phyloP scores from a whole-genome alignment of 2,888 invertebrate species.

The Drosophila histrio region DNA sequence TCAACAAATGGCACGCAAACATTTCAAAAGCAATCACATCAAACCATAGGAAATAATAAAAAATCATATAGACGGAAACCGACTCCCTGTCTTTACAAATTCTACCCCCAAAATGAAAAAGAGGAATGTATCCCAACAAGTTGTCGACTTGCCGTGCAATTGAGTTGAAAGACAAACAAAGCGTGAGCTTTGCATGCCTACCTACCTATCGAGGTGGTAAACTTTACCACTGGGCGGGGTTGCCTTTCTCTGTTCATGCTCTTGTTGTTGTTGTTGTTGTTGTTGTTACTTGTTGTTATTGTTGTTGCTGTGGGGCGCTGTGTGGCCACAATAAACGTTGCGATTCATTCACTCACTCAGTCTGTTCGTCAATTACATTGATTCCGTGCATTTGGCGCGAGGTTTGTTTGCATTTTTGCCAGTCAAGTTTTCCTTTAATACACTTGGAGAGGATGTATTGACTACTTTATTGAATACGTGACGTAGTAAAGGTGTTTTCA shows the following conservation, averaged over 20 bases:
- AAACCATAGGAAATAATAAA: slow-evolving; percentile 64
- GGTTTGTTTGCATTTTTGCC: slow-evolving; percentile 68
- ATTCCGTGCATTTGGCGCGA: slow-evolving; percentile 55
- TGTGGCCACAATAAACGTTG: slow-evolving; percentile 62
- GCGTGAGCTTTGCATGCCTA: slow-evolving; percentile 58
- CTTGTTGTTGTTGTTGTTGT: slow-evolving; percentile 6
- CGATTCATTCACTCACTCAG: slow-evolving; percentile 58
- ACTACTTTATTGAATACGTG: too few relatives aligned
- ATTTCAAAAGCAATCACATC: slow-evolving; percentile 71
- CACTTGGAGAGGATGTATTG: neutral
- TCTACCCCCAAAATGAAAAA: neutral
- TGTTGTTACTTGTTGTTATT: slow-evolving; percentile 9
- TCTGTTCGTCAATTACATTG: slow-evolving; percentile 77
- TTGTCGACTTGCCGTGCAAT: slow-evolving; percentile 70
- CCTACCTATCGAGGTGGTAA: slow-evolving; percentile 14
- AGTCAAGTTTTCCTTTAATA: slow-evolving; percentile 45
- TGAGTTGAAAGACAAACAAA: slow-evolving; percentile 78
- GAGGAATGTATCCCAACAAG: slow-evolving; percentile 34
- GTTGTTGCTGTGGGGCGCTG: slow-evolving; percentile 24
- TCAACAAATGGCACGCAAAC: slow-evolving; percentile 78
- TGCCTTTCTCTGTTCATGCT: slow-evolving; percentile 29
- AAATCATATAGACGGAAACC: slow-evolving; percentile 59
- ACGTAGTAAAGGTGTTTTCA: too few relatives aligned
- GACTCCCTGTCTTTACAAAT: neutral
- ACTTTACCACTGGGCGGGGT: neutral